Evolutionary conservation across 2,888 invertebrate genomes (phyloP), one percentile per base, ranked within the genome.

Genomic region (Hemicrepidius hirtus): DNA sequence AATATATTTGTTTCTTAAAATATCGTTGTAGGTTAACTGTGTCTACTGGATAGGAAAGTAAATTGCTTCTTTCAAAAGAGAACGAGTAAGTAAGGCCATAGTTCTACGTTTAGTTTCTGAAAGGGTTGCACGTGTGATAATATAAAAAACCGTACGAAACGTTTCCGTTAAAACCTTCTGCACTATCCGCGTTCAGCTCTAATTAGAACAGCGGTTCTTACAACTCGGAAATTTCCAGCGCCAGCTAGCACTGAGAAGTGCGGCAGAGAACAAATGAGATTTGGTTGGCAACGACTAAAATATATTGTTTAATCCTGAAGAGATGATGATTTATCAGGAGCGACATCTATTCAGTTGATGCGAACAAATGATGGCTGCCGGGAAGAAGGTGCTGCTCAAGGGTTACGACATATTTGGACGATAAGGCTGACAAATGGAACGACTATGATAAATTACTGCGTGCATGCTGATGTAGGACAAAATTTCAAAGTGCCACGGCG

Each of bases 391-490:
- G 69, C 69, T 67, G 60, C 68, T 72, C 75, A 75, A 75, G 72
- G 75, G 75, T 75, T 75, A 75, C 75, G 75, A 75, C 69, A 75
- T 75, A 75, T 69, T 75, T 70, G 73, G 75, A 74, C 75, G 74
- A 77, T 76, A 78, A 76, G 76, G 73, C 77, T 79, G 79, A 79
- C 79, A 79, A 79, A 79, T 79, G 78, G 76, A 79, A 76, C 77
- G 77, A 71, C 74, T 75, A 78, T 78, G 79, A 79, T 76, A 78
- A 79, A 79, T 79, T 77, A 73, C 71, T 67, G 71, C 74, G 74
- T 75, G 78, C 72, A 75, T 75, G 72, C 72, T 75, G 72, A 75
- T 75, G 75, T 70, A 72, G 69, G 75, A 75, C 75, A 72, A 75
- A 68, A 71, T 68, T 71, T 68, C 74, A 60, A 71, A 73, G 60